Percentiles rank a stretch among this genome's conserved stretches.
These are phyloP conservation scores for Tachycineta bicolor DNA, from an alignment of 2,113 vertebrate genomes.

Conservation along the genomic window DNA sequence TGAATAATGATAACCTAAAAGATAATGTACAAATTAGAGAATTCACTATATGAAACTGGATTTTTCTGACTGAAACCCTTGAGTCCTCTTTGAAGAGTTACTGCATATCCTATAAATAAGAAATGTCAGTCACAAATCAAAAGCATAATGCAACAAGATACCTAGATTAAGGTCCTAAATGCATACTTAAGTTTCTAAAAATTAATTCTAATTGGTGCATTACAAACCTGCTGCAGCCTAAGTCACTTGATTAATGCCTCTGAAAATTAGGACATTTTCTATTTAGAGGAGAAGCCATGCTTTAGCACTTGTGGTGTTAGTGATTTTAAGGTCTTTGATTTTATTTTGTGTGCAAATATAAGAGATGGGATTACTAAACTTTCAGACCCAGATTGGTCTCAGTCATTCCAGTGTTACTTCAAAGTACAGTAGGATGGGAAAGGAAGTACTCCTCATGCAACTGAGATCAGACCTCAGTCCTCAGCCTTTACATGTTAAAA, in stretches of 20 bases:
- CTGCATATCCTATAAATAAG: background rate
- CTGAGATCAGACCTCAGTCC: background rate
- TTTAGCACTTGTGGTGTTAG: background rate
- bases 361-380: background rate
- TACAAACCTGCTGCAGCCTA: background rate
- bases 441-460: background rate
- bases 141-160: background rate
- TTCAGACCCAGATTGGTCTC: background rate
- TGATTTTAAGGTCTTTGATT: background rate
- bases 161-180: background rate
- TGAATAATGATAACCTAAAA: constrained; percentile 95
- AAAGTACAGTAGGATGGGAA: background rate
- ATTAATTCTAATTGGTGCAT: background rate
- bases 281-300: background rate
- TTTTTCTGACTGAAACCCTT: background rate
- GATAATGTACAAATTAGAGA: background rate
- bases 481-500: background rate
- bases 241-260: background rate
- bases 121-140: background rate
- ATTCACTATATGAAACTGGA: background rate
- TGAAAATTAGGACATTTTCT: background rate
- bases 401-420: background rate
- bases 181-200: background rate
- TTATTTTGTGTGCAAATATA: background rate
- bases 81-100: background rate